Conservation (phyloP, 2,113 vertebrate genomes). For the Saimiri boliviensis region DNA sequence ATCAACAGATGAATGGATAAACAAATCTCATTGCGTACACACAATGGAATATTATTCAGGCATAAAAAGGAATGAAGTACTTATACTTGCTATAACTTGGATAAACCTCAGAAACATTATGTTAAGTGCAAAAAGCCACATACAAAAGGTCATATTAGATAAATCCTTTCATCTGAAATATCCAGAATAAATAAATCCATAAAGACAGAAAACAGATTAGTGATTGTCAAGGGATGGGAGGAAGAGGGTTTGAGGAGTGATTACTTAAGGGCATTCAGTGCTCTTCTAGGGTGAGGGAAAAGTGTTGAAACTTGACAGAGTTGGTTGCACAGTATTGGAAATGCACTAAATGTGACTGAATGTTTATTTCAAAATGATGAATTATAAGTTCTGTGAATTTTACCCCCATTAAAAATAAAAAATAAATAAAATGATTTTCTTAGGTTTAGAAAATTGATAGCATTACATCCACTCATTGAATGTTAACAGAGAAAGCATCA, state of each 20-base stretch:
- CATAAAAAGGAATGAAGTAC: neutral
- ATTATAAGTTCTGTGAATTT: neutral
- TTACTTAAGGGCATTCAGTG: neutral
- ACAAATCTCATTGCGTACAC: neutral
- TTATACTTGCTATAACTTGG: neutral
- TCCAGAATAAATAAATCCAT: neutral
- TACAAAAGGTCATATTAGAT: neutral
- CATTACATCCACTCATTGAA: neutral
- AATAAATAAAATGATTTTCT: neutral
- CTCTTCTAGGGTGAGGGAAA: neutral
- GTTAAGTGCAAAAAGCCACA: neutral
- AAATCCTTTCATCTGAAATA: neutral
- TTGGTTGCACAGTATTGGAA: neutral
- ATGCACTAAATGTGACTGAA: neutral
- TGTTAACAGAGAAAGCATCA: neutral
- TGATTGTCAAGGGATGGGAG: neutral
- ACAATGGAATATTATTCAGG: neutral
- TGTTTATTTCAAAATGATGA: neutral
- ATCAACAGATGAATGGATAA: neutral
- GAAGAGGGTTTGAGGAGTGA: neutral
- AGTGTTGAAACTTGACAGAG: neutral
- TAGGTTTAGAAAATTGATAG: neutral
- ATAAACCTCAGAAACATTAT: neutral
- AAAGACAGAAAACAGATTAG: neutral
- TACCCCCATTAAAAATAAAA: slow-evolving; percentile 10